Base-by-base conservation (phyloP, 2,113 vertebrate genomes). In the Cololabis saira region DNA sequence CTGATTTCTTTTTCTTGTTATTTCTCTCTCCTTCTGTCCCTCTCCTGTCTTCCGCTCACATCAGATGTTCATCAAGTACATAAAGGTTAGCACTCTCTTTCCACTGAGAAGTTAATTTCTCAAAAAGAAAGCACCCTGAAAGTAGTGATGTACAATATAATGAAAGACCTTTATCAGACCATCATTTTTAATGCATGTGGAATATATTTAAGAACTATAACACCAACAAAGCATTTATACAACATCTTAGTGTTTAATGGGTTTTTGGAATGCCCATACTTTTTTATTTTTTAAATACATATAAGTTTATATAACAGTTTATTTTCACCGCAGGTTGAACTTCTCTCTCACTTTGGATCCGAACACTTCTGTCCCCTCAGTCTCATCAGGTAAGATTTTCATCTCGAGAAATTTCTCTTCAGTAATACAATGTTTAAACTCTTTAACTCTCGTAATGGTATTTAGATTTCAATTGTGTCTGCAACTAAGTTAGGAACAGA, bases 11-110 rank as follows among this genome's bases (percentile, higher is more conserved):
- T 91, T 90, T 90, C 91, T 92, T 90, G 90, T 93, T 93, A 43
- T 88, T 79, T 87, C 75, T 93, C 90, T 89, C 90, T 92, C 89
- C 87, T 87, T 81, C 90, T 93, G 91, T 86, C 80, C 51, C 58
- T 82, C 92, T 86, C 88, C 87, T 90, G 91, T 93, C 91, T 91
- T 94, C 92, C 88, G 95, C 92, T 95, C 66, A 94, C 96, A 93
- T 98, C 96, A 99, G 98, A 99, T 99, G 97, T 99, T 99, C 98
- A 99, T 98, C 97, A 99, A 98, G 92, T 99, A 99, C 95, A 96
- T 99, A 94, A 99, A 99, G 98, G 98, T 99, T 97, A 98, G 98
- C 94, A 95, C 89, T 88, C 90, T 92, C 93, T 89, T 95, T 89
- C 94, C 86, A 86, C 90, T 92, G 87, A 88, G 87, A 91, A 87